Evolutionary conservation across 2,888 invertebrate genomes (phyloP), one percentile per base, ranked within the genome.

Genomic region (Hirtodrosophila cameraria): DNA sequence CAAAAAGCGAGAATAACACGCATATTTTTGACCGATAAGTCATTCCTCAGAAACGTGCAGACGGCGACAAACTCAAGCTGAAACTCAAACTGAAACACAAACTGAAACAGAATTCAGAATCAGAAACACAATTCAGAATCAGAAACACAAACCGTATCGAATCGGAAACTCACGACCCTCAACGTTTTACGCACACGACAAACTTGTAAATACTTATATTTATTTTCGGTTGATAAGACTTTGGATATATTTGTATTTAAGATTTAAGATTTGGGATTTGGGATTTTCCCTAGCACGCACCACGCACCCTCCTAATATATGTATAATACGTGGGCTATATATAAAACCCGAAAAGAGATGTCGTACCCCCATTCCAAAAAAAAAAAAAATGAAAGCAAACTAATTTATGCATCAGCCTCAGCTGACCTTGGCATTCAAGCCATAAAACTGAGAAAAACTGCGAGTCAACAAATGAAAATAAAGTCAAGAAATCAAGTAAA

Each of bases 341-440:
- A 25, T 45, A 16, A 25, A 35, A 11, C 9, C n/a, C 41, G n/a
- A n/a, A 48, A 11, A 7, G 12, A 38, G 25, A 18, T 20, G 35
- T 20, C 39, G 30, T 13, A 15, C 39, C 30, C 39, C n/a, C 11
- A 42, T 46, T n/a, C n/a, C n/a, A n/a, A n/a, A n/a, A n/a, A n/a
- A n/a, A n/a, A n/a, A n/a, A n/a, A n/a, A n/a, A n/a, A n/a, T n/a
- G n/a, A 54, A 55, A 45, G 23, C 25, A 31, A 42, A 36, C 12
- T 59, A 55, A 74, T 69, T 78, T 62, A 77, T 65, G 55, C 9
- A 38, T 39, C 31, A 43, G 30, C n/a, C 16, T 16, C 27, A 49
- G 5, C 31, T 64, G 74, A 80, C 81, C 77, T 83, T 83, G 81
- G 45, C 65, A 80, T 71, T 82, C 35, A 31, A 63, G 70, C 57